Evolutionary conservation across 2,888 invertebrate species (phyloP).

Genomic region (Sthenelais limicola): DNA sequence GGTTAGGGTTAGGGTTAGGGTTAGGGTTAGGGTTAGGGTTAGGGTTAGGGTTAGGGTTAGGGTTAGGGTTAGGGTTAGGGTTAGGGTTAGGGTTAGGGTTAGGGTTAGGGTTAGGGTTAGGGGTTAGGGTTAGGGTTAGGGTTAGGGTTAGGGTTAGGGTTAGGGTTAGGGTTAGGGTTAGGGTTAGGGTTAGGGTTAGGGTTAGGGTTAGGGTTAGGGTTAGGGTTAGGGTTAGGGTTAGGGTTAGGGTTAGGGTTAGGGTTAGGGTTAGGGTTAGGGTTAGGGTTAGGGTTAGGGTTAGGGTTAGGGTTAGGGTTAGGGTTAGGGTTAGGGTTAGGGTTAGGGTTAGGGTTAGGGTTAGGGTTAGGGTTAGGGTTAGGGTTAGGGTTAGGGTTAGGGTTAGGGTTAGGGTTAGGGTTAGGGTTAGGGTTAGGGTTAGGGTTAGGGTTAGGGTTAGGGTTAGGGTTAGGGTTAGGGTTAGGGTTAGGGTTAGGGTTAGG

Average conservation of each 20-base stretch:
- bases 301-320: constrained; percentile 47
- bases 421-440: constrained; percentile 23
- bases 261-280: constrained; percentile 44
- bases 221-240: constrained; percentile 44
- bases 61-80: constrained; percentile 53
- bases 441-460: constrained; percentile 46
- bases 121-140: constrained; percentile 50
- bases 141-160: constrained; percentile 51
- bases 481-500: constrained; percentile 50
- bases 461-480: constrained; percentile 48
- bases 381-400: constrained; percentile 53
- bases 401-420: constrained; percentile 52
- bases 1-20: constrained; percentile 46
- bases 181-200: constrained; percentile 31
- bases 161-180: constrained; percentile 48
- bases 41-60: constrained; percentile 51
- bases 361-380: constrained; percentile 54
- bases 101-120: too few relatives aligned
- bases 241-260: constrained; percentile 46
- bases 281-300: constrained; percentile 45
- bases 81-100: constrained; percentile 52
- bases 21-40: constrained; percentile 46
- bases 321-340: too few relatives aligned
- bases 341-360: constrained; percentile 37
- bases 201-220: constrained; percentile 43